A percentile compares a stretch with the other conserved stretches of the same genome.
phyloP scores from a whole-genome alignment of 2,113 vertebrate species.

The Etheostoma cragini region DNA sequence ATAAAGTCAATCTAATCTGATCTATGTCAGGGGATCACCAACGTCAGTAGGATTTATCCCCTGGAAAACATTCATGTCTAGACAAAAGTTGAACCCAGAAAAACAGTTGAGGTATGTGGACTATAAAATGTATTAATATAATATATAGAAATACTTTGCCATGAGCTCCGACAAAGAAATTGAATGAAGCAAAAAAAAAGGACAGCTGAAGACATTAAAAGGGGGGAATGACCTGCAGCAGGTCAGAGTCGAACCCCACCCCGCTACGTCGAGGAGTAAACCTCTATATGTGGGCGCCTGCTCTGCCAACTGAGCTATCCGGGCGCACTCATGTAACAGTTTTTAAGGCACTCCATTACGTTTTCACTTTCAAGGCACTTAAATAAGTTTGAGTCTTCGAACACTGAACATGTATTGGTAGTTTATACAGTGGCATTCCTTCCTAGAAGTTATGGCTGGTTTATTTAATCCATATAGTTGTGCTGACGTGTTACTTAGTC shows the following conservation, averaged over 20 bases:
- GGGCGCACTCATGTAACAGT: too few relatives aligned
- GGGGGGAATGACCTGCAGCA: too few relatives aligned
- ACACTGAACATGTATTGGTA: constrained; percentile 33
- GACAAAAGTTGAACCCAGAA: too few relatives aligned
- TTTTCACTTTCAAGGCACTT: neutral
- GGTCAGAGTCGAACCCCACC: too few relatives aligned
- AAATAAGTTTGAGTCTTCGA: neutral
- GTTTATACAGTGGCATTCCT: constrained; percentile 37
- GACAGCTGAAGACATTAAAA: too few relatives aligned
- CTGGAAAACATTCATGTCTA: neutral
- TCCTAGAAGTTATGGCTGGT: constrained; percentile 11
- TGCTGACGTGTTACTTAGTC: neutral
- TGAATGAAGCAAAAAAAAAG: too few relatives aligned
- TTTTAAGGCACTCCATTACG: neutral
- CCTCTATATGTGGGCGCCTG: too few relatives aligned
- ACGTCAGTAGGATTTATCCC: neutral
- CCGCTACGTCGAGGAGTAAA: too few relatives aligned
- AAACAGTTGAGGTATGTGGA: too few relatives aligned
- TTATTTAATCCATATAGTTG: neutral
- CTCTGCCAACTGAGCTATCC: too few relatives aligned
- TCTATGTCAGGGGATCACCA: too few relatives aligned
- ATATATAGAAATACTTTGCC: neutral
- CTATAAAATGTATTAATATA: neutral
- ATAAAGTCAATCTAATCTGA: too few relatives aligned
- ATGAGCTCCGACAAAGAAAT: neutral